These are phyloP conservation scores for Rhodeus uyekii DNA, from an alignment of 2,797 vertebrate genomes.

Conservation along the genomic window DNA sequence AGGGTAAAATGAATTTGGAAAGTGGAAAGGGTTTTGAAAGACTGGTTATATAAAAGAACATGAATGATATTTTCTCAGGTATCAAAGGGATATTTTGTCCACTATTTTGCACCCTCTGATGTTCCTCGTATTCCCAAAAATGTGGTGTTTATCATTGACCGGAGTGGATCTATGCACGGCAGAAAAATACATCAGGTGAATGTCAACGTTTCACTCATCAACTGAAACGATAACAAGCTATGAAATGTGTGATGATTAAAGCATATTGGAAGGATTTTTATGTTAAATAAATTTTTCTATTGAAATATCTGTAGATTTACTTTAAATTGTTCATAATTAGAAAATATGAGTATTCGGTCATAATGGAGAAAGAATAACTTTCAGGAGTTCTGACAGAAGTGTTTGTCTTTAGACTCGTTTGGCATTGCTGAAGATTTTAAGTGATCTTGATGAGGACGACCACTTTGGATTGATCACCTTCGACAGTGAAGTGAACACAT, in stretches of 20 bases:
- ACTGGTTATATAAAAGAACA: not conserved
- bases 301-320: not conserved
- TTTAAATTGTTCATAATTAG: not conserved
- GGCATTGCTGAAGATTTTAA: constrained; percentile 85
- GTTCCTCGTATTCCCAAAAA: constrained; percentile 77
- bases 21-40: no score
- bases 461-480: constrained; percentile 86
- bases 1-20: not conserved
- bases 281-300: not conserved
- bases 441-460: constrained; percentile 82
- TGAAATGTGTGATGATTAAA: not conserved
- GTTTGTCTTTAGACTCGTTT: constrained; percentile 76
- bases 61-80: constrained; percentile 53
- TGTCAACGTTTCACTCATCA: not conserved
- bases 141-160: constrained; percentile 79
- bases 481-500: constrained; percentile 63
- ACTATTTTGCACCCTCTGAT: constrained; percentile 76
- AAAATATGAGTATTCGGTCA: not conserved
- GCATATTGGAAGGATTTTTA: not conserved
- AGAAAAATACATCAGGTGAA: constrained; percentile 76
- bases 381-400: not conserved
- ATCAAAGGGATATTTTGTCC: constrained; percentile 74
- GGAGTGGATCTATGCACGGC: constrained; percentile 78
- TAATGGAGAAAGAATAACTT: not conserved
- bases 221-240: not conserved